These are phyloP conservation scores for Alethe castanea DNA, from an alignment of 2,113 vertebrate species.

Conservation along the genomic window DNA sequence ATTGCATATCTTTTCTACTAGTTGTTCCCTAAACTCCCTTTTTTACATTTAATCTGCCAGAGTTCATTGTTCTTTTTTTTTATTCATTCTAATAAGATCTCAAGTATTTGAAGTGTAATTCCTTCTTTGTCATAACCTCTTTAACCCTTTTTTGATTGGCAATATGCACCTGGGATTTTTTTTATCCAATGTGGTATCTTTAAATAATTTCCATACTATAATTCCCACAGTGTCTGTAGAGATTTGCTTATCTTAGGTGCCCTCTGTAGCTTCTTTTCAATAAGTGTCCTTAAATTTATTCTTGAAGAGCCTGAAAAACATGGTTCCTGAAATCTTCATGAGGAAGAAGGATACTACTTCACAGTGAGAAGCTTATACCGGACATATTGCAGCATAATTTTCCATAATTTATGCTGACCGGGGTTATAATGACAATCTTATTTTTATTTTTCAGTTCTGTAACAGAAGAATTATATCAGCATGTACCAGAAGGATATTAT, in stretches of 20 bases:
- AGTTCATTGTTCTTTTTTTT: not conserved
- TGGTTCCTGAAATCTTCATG: not conserved
- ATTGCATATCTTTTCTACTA: not conserved
- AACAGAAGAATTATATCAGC: not conserved
- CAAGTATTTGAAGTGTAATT: not conserved
- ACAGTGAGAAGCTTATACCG: not conserved
- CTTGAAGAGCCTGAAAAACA: not conserved
- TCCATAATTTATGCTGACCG: constrained; percentile 35
- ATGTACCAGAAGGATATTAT: not conserved
- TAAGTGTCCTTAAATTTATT: constrained; percentile 13
- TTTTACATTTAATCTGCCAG: not conserved
- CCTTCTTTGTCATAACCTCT: not conserved
- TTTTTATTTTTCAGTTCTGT: constrained; percentile 27
- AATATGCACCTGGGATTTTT: not conserved
- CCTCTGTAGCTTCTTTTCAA: not conserved
- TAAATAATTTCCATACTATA: not conserved
- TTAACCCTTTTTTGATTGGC: not conserved
- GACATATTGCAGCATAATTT: constrained; percentile 7
- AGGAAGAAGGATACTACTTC: constrained; percentile 17
- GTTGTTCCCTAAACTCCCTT: not conserved
- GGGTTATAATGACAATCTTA: not conserved
- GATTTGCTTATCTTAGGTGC: not conserved
- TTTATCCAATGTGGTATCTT: not conserved
- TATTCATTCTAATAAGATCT: not conserved
- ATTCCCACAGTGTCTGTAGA: not conserved